phyloP scores from a whole-genome alignment of 2,113 vertebrate genomes.

The Istiophorus platypterus region DNA sequence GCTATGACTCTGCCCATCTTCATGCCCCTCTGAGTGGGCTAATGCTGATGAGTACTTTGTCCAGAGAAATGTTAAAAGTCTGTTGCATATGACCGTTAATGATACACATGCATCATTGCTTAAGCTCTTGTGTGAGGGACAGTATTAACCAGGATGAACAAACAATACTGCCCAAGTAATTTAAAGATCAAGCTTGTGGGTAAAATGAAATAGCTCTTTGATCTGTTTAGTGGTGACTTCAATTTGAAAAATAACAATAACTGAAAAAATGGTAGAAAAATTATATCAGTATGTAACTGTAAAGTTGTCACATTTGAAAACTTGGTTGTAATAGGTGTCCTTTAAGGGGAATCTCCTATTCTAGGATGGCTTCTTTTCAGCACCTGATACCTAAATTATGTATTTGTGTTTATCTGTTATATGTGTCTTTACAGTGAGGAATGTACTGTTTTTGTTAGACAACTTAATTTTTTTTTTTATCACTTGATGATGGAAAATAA shows the following conservation, averaged over 20 bases:
- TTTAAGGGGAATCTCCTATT: not conserved
- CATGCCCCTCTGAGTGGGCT: not conserved
- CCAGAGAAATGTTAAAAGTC: not conserved
- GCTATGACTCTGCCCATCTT: slow-evolving; percentile 12
- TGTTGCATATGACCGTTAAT: not conserved
- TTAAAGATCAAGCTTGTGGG: not conserved
- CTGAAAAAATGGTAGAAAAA: not conserved
- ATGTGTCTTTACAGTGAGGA: not conserved
- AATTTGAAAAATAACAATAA: not conserved
- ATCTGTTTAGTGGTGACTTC: not conserved
- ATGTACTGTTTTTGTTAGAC: slow-evolving; percentile 8
- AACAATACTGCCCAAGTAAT: not conserved
- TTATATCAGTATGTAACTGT: not conserved
- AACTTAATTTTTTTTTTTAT: slow-evolving; percentile 6
- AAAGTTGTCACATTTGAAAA: not conserved
- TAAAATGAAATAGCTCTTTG: not conserved
- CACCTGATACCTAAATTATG: slow-evolving; percentile 3
- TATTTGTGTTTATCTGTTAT: slow-evolving; percentile 2
- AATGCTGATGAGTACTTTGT: not conserved
- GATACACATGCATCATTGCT: not conserved
- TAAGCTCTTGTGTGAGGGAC: not conserved
- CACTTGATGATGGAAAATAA: not conserved
- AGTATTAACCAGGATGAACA: not conserved
- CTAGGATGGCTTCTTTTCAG: not conserved
- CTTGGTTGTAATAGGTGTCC: not conserved